Base-by-base conservation (phyloP, 2,888 invertebrate genomes). In the Phortica okadai region DNA sequence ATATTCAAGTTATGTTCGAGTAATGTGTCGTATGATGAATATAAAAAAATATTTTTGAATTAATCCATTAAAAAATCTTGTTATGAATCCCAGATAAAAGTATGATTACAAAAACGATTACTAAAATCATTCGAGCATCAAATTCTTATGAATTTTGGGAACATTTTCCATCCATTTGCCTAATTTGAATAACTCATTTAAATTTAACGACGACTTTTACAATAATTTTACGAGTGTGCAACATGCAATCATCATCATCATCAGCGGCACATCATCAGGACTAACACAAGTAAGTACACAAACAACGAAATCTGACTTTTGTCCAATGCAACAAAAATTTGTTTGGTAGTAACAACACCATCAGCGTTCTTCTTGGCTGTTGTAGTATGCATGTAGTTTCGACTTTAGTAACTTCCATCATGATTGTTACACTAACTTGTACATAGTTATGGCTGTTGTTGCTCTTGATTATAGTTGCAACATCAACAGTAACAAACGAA, bases 401-500 rank as follows among this genome's bases (percentile, higher is more conserved):
- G 33, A 64, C 64, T 64, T 64, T 64, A 25, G 64, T 64, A 33
- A 64, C 64, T 64, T 64, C 7, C 64, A 64, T 64, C 33, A 64
- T 41, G 64, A 33, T 64, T 16, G 25, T 59, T 59, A 41, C 8
- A 21, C 25, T 16, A 16, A 16, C 16, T 62, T 74, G 41, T 50
- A 50, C 33, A 50, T 50, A 14, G 8, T 50, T 14, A 11, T 42
- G 44, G 62, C 58, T 62, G n/a, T 62, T 74, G 45, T 62, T 74
- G 73, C 45, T n/a, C 33, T 56, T 73, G 7, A 21, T 72, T 58
- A 33, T 73, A 58, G 33, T 41, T 73, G 14, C 16, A 33, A 5
- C 33, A 33, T 33, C 33, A 33, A 33, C 33, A 33, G 33, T 33
- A 33, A 33, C 2, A 33, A 33, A 33, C 3, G 4, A 11, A 4